These are phyloP conservation scores for Pseudomugil gertrudae DNA, from an alignment of 2,797 vertebrate species.

Conservation along the genomic window DNA sequence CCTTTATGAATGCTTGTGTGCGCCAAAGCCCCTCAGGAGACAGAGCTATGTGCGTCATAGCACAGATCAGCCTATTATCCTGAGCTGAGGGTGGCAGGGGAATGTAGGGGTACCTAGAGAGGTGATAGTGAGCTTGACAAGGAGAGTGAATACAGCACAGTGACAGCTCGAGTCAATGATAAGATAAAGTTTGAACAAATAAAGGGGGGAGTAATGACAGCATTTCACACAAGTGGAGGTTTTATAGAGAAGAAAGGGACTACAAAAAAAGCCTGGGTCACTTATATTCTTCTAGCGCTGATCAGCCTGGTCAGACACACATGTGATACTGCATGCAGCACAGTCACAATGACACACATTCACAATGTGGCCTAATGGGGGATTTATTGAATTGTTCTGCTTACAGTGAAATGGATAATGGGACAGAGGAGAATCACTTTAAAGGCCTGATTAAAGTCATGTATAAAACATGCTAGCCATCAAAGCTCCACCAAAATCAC, in stretches of 20 bases:
- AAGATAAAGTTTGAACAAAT: conserved; percentile 20
- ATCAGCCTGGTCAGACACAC: conserved; percentile 1
- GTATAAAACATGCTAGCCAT: conserved; percentile 31
- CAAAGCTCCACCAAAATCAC: conserved; percentile 11
- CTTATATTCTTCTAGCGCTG: conserved; percentile 10
- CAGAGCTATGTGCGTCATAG: conserved; percentile 74
- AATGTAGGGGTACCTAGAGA: conserved; percentile 53
- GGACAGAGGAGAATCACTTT: conserved; percentile 27
- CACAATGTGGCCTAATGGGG: conserved; percentile 29
- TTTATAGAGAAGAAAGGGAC: conserved; percentile 11
- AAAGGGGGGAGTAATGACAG: conserved; percentile 12
- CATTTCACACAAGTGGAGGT: neutral
- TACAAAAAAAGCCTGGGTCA: conserved; percentile 42
- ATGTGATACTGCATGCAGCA: conserved; percentile 6
- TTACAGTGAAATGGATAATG: conserved; percentile 58
- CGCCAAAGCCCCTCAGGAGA: conserved; percentile 73
- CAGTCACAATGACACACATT: conserved; percentile 8
- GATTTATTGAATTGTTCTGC: conserved; percentile 58
- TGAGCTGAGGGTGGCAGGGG: conserved; percentile 58
- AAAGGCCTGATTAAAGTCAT: conserved; percentile 37
- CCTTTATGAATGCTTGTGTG: conserved; percentile 73
- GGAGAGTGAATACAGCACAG: conserved; percentile 30
- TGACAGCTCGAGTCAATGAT: conserved; percentile 18
- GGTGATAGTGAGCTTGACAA: conserved; percentile 52
- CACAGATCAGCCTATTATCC: conserved; percentile 74